Evolutionary conservation across 2,888 invertebrate species (phyloP).

Genomic region (Blastobasis adustella): DNA sequence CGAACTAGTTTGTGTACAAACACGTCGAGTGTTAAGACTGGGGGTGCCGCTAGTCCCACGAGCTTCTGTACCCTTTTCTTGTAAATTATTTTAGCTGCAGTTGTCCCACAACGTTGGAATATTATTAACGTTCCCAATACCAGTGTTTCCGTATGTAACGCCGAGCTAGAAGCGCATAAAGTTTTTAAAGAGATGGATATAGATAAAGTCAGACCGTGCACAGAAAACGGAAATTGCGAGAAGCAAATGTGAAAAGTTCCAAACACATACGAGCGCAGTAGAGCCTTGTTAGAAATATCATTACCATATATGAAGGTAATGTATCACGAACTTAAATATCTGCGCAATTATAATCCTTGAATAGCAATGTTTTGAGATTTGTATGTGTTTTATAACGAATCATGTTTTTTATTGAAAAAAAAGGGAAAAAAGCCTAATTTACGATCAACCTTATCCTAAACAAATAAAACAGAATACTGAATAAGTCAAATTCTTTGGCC

Average conservation of each 20-base stretch:
- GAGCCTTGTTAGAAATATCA: slow-evolving; percentile 26
- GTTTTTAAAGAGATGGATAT: slow-evolving; percentile 11
- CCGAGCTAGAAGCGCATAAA: slow-evolving; percentile 1
- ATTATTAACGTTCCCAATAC: not conserved
- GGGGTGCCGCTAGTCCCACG: too few species aligned
- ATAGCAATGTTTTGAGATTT: too few species aligned
- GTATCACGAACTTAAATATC: not conserved
- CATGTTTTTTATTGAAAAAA: too few species aligned
- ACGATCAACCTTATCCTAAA: too few species aligned
- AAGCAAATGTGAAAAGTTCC: slow-evolving; percentile 51
- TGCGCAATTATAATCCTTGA: too few species aligned
- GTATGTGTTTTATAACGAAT: too few species aligned
- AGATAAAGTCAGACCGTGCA: slow-evolving; percentile 9
- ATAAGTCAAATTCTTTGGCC: too few species aligned
- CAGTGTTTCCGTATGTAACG: not conserved
- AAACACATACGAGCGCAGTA: slow-evolving; percentile 28
- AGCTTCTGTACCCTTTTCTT: too few species aligned
- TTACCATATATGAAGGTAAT: slow-evolving; percentile 30
- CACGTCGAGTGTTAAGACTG: not conserved
- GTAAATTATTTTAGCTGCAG: too few species aligned
- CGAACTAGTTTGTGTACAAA: slow-evolving; percentile 6
- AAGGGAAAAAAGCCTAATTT: too few species aligned
- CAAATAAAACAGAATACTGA: too few species aligned
- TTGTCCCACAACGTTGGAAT: not conserved
- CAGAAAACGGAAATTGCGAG: slow-evolving; percentile 42